Conservation (phyloP, 2,888 invertebrate species). For the Sarcophaga variegata region DNA sequence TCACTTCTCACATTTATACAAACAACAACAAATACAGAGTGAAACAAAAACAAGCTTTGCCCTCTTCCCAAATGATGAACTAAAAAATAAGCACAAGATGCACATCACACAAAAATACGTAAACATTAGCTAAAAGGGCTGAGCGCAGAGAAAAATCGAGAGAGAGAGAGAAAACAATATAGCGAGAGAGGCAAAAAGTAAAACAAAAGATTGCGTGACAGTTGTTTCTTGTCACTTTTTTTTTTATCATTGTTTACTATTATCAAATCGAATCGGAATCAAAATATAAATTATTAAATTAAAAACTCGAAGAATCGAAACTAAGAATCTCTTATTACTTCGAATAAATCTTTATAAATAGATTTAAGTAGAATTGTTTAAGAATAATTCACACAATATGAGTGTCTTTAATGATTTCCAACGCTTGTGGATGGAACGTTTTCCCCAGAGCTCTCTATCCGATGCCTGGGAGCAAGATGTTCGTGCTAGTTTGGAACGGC, state of each 20-base stretch:
- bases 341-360: constrained; percentile 19
- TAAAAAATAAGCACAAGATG: constrained; percentile 4
- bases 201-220: constrained; percentile 41
- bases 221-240: constrained; percentile 26
- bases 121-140: constrained; percentile 52
- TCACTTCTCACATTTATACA: constrained; percentile 34
- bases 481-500: constrained; percentile 93
- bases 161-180: constrained; percentile 25
- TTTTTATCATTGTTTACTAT: constrained; percentile 48
- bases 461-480: constrained; percentile 97
- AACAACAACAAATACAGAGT: constrained; percentile 11
- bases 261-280: constrained; percentile 1
- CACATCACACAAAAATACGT: constrained; percentile 37
- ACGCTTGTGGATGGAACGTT: constrained; percentile 94
- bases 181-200: constrained; percentile 2
- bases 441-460: constrained; percentile 94
- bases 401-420: constrained; percentile 96
- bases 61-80: constrained; percentile 19
- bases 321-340: constrained; percentile 23
- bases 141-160: neutral
- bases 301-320: constrained; percentile 34
- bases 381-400: constrained; percentile 81
- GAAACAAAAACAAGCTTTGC: constrained; percentile 7
- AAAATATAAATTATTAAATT: neutral
- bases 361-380: neutral